Conservation (phyloP, 2,113 vertebrate genomes). For the Oncorhynchus masou region DNA sequence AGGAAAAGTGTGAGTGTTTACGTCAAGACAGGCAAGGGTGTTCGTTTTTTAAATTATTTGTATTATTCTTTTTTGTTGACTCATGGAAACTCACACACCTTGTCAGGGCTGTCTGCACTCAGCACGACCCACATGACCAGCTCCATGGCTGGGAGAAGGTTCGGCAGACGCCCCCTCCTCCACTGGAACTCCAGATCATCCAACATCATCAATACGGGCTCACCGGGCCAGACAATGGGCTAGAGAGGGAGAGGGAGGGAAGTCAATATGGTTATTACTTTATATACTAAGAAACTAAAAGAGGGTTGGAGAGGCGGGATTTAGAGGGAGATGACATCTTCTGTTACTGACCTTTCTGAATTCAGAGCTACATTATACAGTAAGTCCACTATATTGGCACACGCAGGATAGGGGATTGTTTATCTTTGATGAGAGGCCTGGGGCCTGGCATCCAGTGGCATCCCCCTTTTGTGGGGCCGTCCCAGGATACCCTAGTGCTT, state of each 20-base stretch:
- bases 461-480: no score
- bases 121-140: slow-evolving; percentile 70
- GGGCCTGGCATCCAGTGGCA: no score
- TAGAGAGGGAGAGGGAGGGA: slow-evolving; percentile 13
- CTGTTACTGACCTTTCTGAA: no score
- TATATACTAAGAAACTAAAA: not conserved
- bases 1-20: no score
- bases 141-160: slow-evolving; percentile 72
- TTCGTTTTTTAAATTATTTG: no score
- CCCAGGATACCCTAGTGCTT: no score
- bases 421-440: no score
- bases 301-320: not conserved
- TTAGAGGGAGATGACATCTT: not conserved
- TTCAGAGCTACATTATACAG: no score
- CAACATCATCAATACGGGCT: slow-evolving; percentile 72
- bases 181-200: slow-evolving; percentile 78
- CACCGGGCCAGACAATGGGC: slow-evolving; percentile 70
- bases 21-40: no score
- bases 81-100: slow-evolving; percentile 48
- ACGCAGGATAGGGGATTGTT: no score
- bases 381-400: no score
- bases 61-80: not conserved
- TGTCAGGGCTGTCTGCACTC: slow-evolving; percentile 50
- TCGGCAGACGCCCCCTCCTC: slow-evolving; percentile 69
- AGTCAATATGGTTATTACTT: no score